Base-by-base conservation (phyloP, 1,140 invertebrate genomes). In the Laodelphax striatellus region DNA sequence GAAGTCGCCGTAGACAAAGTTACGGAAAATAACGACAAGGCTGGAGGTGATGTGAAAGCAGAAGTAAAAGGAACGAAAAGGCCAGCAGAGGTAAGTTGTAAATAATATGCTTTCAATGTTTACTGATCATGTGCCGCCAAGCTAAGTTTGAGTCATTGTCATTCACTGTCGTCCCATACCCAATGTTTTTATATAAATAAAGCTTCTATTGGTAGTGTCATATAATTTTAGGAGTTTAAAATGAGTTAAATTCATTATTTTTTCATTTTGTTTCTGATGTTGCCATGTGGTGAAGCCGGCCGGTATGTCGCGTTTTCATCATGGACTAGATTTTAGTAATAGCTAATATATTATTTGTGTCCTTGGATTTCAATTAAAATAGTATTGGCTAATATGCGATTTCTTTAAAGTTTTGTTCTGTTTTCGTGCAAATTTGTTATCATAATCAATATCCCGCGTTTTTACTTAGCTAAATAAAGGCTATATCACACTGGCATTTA, bases 1-100 rank as follows among this genome's bases (percentile, higher is more conserved):
- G 86, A 89, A 78, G 86, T 88, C 72, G 85, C 83, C 64, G 84
- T 88, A 60, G 86, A 88, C 74, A 89, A 89, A 79, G 76, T 79
- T 66, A 82, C 80, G 70, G 84, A 85, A 71, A 69, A 70, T 65
- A 87, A 84, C 74, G 85, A 87, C 72, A 87, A 87, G 77, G 71
- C 78, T 64, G 73, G 75, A 60, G 74, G 69, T 52, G 85, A 88
- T 73, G 80, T 81, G 44, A 89, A 90, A 78, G 84, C 83, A 72
- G 86, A 88, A 69, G 78, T 89, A 67, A 90, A 90, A 79, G 87
- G 87, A 73, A 87, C 85, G 72, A 90, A 91, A 78, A 85, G 88
- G 80, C 81, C 87, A 76, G 85, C 87, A 68, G 88, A 90, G 81
- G 88, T 90, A 77, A 86, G 85, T 84, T 54, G 21, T 58, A 24